These are phyloP conservation scores for Platygyra sinensis DNA, from an alignment of 64 coral and sea anemone genomes.

Conservation along the genomic window DNA sequence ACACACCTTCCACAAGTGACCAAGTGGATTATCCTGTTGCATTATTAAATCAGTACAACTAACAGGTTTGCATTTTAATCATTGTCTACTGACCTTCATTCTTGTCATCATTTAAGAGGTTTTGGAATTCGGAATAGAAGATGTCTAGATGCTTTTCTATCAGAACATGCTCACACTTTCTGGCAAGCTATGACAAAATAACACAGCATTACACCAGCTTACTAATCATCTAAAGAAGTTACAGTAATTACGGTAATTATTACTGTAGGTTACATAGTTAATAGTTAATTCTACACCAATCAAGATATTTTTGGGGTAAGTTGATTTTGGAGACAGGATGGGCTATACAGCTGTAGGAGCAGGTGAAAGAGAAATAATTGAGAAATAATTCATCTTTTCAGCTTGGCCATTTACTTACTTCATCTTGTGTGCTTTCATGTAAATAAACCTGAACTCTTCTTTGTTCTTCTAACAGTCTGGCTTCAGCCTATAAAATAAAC, in stretches of 20 bases:
- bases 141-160: conserved; percentile 99
- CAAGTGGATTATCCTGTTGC: neutral
- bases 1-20: too few species aligned
- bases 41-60: neutral
- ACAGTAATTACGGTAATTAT: too few species aligned
- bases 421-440: conserved; percentile 98
- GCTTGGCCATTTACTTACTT: conserved; percentile 41
- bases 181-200: conserved; percentile 76
- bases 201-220: neutral
- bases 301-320: too few species aligned
- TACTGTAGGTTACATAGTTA: too few species aligned
- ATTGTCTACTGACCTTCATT: conserved; percentile 74
- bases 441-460: conserved; percentile 90
- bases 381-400: neutral
- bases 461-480: conserved; percentile 92
- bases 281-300: too few species aligned
- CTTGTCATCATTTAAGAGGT: conserved; percentile 97
- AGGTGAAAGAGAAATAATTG: neutral
- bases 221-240: neutral
- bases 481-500: conserved; percentile 81
- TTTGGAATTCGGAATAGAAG: conserved; percentile 99
- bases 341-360: too few species aligned
- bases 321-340: too few species aligned
- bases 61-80: neutral
- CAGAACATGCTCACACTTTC: conserved; percentile 98